Conservation (phyloP, 2,797 vertebrate species). For the Aphelocoma californica region DNA sequence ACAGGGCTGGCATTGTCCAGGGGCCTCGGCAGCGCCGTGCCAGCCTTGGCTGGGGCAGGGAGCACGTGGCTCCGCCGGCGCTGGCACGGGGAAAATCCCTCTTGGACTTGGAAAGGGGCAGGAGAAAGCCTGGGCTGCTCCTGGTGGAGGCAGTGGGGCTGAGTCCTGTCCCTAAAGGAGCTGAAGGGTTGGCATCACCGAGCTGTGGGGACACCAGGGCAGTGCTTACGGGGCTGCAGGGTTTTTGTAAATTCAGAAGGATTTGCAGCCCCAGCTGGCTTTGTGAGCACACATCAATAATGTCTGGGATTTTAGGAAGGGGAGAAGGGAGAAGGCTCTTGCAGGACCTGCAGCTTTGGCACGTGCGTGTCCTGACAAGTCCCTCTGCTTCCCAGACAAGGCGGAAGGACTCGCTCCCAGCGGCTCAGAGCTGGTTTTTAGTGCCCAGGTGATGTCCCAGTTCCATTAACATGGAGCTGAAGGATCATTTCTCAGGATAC, state of each 20-base stretch:
- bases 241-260: not conserved
- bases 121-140: not conserved
- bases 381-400: not conserved
- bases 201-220: not conserved
- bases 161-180: not conserved
- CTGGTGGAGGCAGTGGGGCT: accelerated
- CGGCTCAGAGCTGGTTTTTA: not conserved
- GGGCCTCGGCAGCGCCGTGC: not conserved
- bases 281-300: not conserved
- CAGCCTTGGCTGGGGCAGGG: not conserved
- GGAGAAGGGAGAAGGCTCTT: not conserved
- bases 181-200: not conserved
- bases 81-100: not conserved
- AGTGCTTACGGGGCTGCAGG: accelerated
- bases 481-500: not conserved
- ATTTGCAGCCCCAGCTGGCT: not conserved
- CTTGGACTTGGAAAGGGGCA: not conserved
- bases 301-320: not conserved
- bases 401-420: not conserved
- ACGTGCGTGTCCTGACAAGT: not conserved
- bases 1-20: conserved; percentile 12
- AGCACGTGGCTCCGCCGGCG: not conserved
- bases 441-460: not conserved
- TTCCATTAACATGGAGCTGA: accelerated
- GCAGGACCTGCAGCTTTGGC: not conserved